Evolutionary conservation across 2,797 vertebrate genomes (phyloP).

Genomic region (Podarcis lilfordi): DNA sequence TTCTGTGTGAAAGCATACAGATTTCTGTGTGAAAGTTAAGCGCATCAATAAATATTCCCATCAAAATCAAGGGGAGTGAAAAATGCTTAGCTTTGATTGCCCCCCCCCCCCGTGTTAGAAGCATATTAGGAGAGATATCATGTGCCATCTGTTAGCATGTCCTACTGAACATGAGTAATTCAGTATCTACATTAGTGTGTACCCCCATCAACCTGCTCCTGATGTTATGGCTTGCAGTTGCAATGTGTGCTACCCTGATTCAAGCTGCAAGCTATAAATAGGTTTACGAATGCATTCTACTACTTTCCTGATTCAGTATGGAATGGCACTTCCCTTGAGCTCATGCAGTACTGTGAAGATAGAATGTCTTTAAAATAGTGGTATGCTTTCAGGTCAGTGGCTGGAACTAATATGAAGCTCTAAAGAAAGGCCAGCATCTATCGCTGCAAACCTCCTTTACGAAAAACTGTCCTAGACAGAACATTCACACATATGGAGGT

Average conservation of each 20-base stretch:
- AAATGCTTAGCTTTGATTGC: not conserved
- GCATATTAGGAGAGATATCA: not conserved
- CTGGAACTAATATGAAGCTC: slow-evolving; percentile 4
- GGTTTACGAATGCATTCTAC: not conserved
- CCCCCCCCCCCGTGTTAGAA: not conserved
- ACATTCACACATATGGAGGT: not conserved
- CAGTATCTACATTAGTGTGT: not conserved
- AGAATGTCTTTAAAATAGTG: not conserved
- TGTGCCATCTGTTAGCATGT: not conserved
- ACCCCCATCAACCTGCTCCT: not conserved
- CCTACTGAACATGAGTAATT: not conserved
- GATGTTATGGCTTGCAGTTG: not conserved
- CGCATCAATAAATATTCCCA: not conserved
- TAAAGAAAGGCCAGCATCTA: not conserved
- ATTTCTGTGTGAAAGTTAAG: not conserved
- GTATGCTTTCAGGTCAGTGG: not conserved
- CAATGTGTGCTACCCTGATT: not conserved
- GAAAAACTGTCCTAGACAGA: not conserved
- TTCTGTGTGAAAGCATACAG: not conserved
- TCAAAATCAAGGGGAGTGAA: not conserved
- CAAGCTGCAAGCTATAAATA: not conserved
- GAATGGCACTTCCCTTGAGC: not conserved
- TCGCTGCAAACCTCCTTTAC: not conserved
- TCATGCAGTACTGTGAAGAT: not conserved
- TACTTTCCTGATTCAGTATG: not conserved